Evolutionary conservation across 2,797 vertebrate genomes (phyloP), one percentile per base, ranked within the genome.

Genomic region (Pipistrellus nathusii): DNA sequence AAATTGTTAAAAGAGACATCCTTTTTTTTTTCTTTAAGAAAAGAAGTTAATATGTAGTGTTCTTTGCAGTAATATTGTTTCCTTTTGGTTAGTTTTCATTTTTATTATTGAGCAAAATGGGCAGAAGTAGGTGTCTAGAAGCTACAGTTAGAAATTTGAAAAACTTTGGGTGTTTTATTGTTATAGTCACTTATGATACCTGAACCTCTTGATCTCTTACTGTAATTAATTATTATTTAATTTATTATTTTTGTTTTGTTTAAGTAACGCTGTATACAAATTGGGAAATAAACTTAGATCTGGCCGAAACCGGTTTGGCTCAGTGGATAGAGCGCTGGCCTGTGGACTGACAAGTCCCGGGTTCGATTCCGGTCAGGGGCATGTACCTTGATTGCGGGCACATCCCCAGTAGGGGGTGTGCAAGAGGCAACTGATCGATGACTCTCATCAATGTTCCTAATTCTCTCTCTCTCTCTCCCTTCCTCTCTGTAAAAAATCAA

Each of bases 51-150:
- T n/a, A 62, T n/a, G 25, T 59, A 59, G 66, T 88, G 14, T 68
- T 93, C 23, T 91, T 88, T 72, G 59, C 46, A 83, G 38, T 85
- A 91, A 51, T 76, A 57, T 77, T 5, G 6, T 83, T 48, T 93
- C 44, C n/a, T 93, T 85, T 72, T 77, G 44, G 38, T 85, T 51
- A n/a, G 72, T n/a, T 90, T 88, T 92, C 6, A 83, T 91, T 93
- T 96, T 88, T 73, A 64, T 85, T 53, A 25, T 77, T 93, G 78
- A 85, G 48, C 57, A 90, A 64, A 82, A 69, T 69, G 57, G 10
- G 14, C 12, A 91, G 32, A 35, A 25, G 18, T 93, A 71, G 53
- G 10, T 90, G 14, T 75, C 23, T 46, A 46, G 55, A 53, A 59
- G 48, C 41, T 94, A 87, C 84, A 87, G n/a, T 35, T 71, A 90